Evolutionary conservation across 2,113 vertebrate species (phyloP).

Genomic region (Prunella fulvescens): DNA sequence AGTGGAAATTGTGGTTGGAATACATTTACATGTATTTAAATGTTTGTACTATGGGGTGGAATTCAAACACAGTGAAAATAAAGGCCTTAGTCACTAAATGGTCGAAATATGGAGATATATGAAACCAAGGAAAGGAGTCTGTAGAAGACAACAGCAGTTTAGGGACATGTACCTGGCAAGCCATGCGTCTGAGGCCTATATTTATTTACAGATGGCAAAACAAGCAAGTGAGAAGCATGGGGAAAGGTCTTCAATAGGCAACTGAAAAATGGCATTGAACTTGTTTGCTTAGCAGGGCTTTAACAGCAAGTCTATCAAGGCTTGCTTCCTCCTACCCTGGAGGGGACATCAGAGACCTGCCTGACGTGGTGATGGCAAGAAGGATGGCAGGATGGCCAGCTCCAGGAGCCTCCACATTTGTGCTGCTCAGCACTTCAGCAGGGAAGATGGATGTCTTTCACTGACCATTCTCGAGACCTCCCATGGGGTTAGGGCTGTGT

Average conservation of each 20-base stretch:
- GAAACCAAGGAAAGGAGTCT: not conserved
- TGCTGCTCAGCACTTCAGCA: rapidly evolving
- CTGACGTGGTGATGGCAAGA: rapidly evolving
- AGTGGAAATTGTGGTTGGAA: not conserved
- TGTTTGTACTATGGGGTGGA: not conserved
- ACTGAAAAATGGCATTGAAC: not conserved
- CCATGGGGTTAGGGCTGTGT: rapidly evolving
- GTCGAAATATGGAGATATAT: not conserved
- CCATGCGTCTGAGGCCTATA: not conserved
- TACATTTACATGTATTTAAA: not conserved
- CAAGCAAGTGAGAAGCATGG: not conserved
- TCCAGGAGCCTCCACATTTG: not conserved
- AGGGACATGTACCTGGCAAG: not conserved
- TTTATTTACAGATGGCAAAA: not conserved
- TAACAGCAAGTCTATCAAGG: not conserved
- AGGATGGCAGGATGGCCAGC: not conserved
- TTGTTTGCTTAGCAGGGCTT: not conserved
- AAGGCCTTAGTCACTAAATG: not conserved
- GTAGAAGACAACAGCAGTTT: not conserved
- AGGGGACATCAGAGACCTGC: not conserved
- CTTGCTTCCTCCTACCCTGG: not conserved
- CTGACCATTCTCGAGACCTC: rapidly evolving
- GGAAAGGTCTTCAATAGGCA: not conserved
- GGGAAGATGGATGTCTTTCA: not conserved
- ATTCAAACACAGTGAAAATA: not conserved